phyloP scores from a whole-genome alignment of 2,888 invertebrate species.

The Xanthorhoe designata region DNA sequence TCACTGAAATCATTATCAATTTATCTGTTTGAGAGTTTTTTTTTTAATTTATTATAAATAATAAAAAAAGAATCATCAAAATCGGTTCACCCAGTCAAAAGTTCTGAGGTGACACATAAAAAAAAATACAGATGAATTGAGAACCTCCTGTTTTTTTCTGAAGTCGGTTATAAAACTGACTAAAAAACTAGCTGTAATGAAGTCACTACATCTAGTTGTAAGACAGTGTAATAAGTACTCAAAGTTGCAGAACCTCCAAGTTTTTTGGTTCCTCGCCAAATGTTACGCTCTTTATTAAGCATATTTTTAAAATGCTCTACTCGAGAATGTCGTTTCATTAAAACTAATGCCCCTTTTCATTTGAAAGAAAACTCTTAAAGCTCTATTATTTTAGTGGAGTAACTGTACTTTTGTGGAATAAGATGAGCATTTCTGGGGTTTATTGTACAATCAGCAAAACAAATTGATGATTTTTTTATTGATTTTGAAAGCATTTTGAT shows the following conservation, averaged over 20 bases:
- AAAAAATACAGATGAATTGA: no score
- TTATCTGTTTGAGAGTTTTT: no score
- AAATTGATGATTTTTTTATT: no score
- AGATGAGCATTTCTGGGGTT: neutral
- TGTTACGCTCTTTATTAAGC: slow-evolving; percentile 33
- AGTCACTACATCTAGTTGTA: neutral
- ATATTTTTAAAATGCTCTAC: slow-evolving; percentile 35
- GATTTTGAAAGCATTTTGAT: no score
- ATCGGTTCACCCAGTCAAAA: no score
- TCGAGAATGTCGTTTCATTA: slow-evolving; percentile 35
- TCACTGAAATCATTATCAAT: no score
- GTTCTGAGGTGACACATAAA: no score
- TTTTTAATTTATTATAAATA: no score
- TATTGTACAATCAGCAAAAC: neutral
- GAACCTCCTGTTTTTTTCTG: no score
- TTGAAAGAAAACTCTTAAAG: slow-evolving; percentile 21
- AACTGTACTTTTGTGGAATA: slow-evolving; percentile 4
- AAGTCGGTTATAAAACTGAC: no score
- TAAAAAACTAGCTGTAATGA: no score
- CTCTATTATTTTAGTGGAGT: slow-evolving; percentile 27
- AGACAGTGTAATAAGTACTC: slow-evolving; percentile 13
- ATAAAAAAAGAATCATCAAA: no score
- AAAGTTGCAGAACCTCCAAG: slow-evolving; percentile 22
- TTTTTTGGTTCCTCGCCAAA: slow-evolving; percentile 33
- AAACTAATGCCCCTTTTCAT: slow-evolving; percentile 32